Evolutionary conservation across 2,888 invertebrate genomes (phyloP), one percentile per base, ranked within the genome.

Genomic region (Himalopsyche anomala): DNA sequence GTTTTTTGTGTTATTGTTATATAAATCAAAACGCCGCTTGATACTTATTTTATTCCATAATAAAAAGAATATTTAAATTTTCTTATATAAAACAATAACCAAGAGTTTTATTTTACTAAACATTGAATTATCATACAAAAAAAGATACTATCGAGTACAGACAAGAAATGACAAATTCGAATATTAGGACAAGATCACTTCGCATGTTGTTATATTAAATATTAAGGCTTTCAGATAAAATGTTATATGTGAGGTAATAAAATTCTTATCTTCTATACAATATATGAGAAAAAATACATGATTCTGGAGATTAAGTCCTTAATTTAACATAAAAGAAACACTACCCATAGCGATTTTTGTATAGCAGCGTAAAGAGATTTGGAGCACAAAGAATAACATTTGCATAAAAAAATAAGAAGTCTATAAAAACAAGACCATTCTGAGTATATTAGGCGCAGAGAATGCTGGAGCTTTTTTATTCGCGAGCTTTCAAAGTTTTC

Each of bases 381-480:
- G 80, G 69, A 82, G 74, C 74, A 83, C 80, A 83, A 83, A 82
- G 83, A 80, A 85, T 79, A 81, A 82, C 81, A 86, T 88, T 88
- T 87, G 84, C 86, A 88, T 88, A 88, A 86, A 87, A 87, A 87
- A 88, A 88, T 88, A 88, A 84, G 79, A 87, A 85, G 84, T 56
- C 81, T 80, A 85, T 87, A 87, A 87, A 85, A 85, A 87, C 80
- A 86, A 74, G 79, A 80, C 51, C 83, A n/a, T 86, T 86, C 45
- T 42, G 51, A 38, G 55, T 82, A 69, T 86, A 84, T 86, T 84
- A 84, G 80, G 81, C 62, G 62, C 38, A 51, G 62, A 36, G 62
- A 80, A 80, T 80, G 80, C 80, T 42, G 51, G 85, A 55, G 82
- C 40, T 56, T 80, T 56, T 84, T 19, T 38, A 42, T 79, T 62